These are phyloP conservation scores for Zaprionus camerounensis DNA, from an alignment of 1,140 invertebrate species.

Conservation along the genomic window DNA sequence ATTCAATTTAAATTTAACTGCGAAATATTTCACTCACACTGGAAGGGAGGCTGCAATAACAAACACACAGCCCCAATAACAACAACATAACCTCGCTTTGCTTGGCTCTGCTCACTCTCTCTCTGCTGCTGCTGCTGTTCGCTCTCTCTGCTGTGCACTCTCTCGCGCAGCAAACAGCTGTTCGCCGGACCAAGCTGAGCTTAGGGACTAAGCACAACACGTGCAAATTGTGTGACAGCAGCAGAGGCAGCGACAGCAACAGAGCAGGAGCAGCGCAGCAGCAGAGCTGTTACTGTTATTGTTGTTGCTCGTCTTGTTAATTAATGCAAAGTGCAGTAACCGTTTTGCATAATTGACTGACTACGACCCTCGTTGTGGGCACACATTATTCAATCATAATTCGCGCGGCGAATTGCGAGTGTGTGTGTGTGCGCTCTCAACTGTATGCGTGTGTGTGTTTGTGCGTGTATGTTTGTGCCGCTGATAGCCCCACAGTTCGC, in stretches of 20 bases:
- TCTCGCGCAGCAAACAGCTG: constrained; percentile 32
- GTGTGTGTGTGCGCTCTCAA: not conserved
- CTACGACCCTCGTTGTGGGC: constrained; percentile 43
- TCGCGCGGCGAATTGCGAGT: constrained; percentile 56
- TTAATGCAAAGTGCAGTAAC: constrained; percentile 80
- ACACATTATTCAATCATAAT: constrained; percentile 82
- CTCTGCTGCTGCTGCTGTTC: not conserved
- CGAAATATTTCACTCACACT: constrained; percentile 77
- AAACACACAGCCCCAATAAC: constrained; percentile 13
- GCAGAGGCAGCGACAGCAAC: not conserved
- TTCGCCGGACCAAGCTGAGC: constrained; percentile 29
- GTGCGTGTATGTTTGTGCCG: constrained; percentile 23
- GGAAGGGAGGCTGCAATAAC: constrained; percentile 53
- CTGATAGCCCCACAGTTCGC: constrained; percentile 72
- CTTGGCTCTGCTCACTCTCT: not conserved
- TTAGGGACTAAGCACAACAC: constrained; percentile 38
- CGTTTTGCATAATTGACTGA: constrained; percentile 77
- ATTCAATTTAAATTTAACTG: constrained; percentile 82
- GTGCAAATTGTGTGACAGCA: constrained; percentile 49
- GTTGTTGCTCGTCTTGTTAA: constrained; percentile 56
- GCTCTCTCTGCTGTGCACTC: constrained; percentile 3
- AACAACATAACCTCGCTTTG: not conserved
- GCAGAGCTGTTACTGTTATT: constrained; percentile 20
- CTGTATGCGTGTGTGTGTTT: not conserved
- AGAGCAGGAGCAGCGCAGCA: not conserved